phyloP scores from a whole-genome alignment of 2,888 invertebrate species.

The Mesorhabditis sp. region DNA sequence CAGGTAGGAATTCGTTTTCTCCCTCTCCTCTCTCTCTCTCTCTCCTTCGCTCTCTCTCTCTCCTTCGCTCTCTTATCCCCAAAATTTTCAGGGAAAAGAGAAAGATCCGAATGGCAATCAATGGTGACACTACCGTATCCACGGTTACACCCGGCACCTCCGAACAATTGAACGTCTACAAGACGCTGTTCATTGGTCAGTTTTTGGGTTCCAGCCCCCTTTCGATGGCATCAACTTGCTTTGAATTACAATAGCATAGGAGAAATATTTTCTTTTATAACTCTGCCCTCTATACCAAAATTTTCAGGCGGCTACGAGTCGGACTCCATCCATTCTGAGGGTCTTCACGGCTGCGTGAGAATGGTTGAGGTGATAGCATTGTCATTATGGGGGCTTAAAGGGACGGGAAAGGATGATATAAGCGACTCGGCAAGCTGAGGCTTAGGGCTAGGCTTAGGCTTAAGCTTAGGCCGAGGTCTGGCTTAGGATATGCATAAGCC shows the following conservation, averaged over 20 bases:
- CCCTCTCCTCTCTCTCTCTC: not conserved
- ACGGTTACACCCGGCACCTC: slow-evolving; percentile 29
- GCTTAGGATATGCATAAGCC: too few relatives aligned
- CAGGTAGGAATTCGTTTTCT: slow-evolving; percentile 14
- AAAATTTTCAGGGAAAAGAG: slow-evolving; percentile 16
- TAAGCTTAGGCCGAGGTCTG: too few relatives aligned
- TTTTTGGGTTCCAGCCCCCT: not conserved
- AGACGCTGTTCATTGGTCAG: slow-evolving; percentile 34
- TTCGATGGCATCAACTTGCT: not conserved
- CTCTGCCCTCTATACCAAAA: not conserved
- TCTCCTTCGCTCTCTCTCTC: too few relatives aligned
- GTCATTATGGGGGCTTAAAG: not conserved
- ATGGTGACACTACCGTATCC: slow-evolving; percentile 31
- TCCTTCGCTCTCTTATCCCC: not conserved
- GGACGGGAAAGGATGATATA: not conserved
- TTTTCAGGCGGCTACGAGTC: slow-evolving; percentile 20
- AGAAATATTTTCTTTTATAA: not conserved
- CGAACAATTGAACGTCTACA: slow-evolving; percentile 40
- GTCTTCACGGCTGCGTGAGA: slow-evolving; percentile 28
- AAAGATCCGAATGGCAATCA: slow-evolving; percentile 26
- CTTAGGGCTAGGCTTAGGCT: too few relatives aligned
- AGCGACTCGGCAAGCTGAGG: not conserved
- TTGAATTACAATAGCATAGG: not conserved
- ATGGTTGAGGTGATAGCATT: slow-evolving; percentile 16
- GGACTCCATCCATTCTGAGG: slow-evolving; percentile 13